Conservation (phyloP, 2,113 vertebrate species). For the Pseudorhombus dupliciocellatus region DNA sequence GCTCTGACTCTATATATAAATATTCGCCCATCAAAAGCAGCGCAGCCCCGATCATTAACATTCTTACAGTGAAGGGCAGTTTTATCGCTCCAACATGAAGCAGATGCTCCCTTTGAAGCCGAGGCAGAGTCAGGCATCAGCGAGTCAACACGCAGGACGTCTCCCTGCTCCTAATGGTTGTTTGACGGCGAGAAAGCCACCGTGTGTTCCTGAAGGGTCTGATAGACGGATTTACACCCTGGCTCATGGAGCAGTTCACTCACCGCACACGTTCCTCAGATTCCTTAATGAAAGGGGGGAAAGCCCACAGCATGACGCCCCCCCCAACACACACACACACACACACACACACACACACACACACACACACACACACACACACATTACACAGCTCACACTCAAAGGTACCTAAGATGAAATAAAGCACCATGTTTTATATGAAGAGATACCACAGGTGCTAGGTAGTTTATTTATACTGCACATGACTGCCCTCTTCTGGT, state of each 20-base stretch:
- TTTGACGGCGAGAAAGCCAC: conserved; percentile 21
- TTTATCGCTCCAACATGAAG: conserved; percentile 67
- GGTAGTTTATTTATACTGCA: conserved; percentile 41
- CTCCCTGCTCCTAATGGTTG: conserved; percentile 19
- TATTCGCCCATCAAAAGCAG: conserved; percentile 63
- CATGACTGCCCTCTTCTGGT: conserved; percentile 73
- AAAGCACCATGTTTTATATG: neutral
- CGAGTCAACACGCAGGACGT: conserved; percentile 22
- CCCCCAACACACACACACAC: neutral
- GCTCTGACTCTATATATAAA: conserved; percentile 55
- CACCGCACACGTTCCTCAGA: conserved; percentile 45
- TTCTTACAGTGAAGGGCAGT: conserved; percentile 71
- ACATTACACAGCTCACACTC: conserved; percentile 5
- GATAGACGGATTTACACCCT: conserved; percentile 54
- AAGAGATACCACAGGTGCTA: conserved; percentile 1
- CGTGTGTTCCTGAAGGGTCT: conserved; percentile 36
- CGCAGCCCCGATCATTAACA: conserved; percentile 71
- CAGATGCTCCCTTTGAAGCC: conserved; percentile 65
- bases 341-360: neutral
- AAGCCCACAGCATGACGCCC: conserved; percentile 5
- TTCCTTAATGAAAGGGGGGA: conserved; percentile 35
- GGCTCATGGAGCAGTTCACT: conserved; percentile 54
- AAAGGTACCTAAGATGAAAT: conserved; percentile 2
- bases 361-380: neutral
- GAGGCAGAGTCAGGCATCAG: conserved; percentile 16